These are phyloP conservation scores for Tigriopus californicus DNA, from an alignment of 2,888 invertebrate species.

Conservation along the genomic window DNA sequence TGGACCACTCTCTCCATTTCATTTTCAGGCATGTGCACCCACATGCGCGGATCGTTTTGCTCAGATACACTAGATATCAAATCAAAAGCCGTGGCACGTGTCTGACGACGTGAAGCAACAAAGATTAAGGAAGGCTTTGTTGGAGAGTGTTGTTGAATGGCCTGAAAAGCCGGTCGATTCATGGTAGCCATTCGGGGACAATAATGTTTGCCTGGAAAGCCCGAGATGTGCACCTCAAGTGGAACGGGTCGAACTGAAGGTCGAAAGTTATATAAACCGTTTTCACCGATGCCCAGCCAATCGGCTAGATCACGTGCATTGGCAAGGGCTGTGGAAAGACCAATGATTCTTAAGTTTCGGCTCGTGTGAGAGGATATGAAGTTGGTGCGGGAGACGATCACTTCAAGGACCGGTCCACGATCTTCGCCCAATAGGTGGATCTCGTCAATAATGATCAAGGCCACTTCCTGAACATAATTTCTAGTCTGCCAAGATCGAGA, in stretches of 20 bases:
- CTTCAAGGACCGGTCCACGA: conserved; percentile 72
- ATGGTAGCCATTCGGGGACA: conserved; percentile 98
- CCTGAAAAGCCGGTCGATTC: conserved; percentile 93
- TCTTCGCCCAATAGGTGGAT: conserved; percentile 89
- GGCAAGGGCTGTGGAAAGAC: conserved; percentile 89
- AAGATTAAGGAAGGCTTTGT: conserved; percentile 77
- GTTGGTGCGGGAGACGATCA: conserved; percentile 91
- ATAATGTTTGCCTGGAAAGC: conserved; percentile 93
- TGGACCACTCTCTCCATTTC: conserved; percentile 59
- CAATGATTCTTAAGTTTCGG: conserved; percentile 64
- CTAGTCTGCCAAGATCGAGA: conserved; percentile 95
- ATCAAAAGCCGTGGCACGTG: conserved; percentile 85
- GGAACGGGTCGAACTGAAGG: conserved; percentile 96
- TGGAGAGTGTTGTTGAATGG: conserved; percentile 80
- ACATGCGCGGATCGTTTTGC: conserved; percentile 83
- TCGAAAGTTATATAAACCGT: conserved; percentile 91
- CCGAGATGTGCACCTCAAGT: conserved; percentile 76
- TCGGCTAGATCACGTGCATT: conserved; percentile 91
- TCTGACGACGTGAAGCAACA: conserved; percentile 90
- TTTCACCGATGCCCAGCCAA: conserved; percentile 74
- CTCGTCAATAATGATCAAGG: conserved; percentile 88
- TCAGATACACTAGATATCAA: conserved; percentile 74
- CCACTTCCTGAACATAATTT: conserved; percentile 73
- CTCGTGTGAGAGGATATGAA: conserved; percentile 81
- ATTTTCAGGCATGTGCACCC: conserved; percentile 65